Base-by-base conservation (phyloP, 1,140 invertebrate genomes). In the Lasioglossum baleicum region DNA sequence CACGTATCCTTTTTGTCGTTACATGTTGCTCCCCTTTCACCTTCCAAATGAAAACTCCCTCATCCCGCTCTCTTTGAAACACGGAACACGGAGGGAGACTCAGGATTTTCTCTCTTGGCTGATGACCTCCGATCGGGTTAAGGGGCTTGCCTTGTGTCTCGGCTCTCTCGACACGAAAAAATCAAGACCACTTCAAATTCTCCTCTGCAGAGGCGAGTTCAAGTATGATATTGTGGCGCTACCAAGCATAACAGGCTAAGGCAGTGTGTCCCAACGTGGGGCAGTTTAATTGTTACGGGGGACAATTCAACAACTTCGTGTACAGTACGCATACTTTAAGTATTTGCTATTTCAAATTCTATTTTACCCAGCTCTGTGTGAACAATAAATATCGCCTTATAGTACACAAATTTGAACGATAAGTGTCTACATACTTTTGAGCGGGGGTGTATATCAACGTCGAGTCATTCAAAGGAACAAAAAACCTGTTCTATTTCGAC, bases 371-470 rank as follows among this genome's bases (percentile, higher is more conserved):
- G 26, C 26, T 26, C 26, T 26, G 26, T 26, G 26, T 26, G 26
- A 26, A 26, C 26, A 26, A 26, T 26, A 26, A 26, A 26, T 26
- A 26, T 26, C 26, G 26, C 1, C 26, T 26, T 26, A 26, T 26
- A 26, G 26, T 26, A 26, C 26, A 26, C 26, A 0, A 1, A 26
- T 26, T 0, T 26, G 0, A 26, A 26, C 26, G 26, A 26, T 26
- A 26, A 26, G 26, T 0, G 26, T 26, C 26, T 1, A 26, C 26
- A 26, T 26, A 26, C 26, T 26, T 26, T 26, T 1, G 26, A 26
- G 26, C 26, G 26, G 26, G 26, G 26, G 1, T 26, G 26, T 90
- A 84, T 81, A 90, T 90, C 89, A 90, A 87, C 80, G 85, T 88
- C 71, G 48, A 31, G 11, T 66, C 66, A 51, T 72, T 70, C 71